Evolutionary conservation across 1,140 invertebrate genomes (phyloP), one percentile per base, ranked within the genome.

Genomic region (Aradophagus sp.): DNA sequence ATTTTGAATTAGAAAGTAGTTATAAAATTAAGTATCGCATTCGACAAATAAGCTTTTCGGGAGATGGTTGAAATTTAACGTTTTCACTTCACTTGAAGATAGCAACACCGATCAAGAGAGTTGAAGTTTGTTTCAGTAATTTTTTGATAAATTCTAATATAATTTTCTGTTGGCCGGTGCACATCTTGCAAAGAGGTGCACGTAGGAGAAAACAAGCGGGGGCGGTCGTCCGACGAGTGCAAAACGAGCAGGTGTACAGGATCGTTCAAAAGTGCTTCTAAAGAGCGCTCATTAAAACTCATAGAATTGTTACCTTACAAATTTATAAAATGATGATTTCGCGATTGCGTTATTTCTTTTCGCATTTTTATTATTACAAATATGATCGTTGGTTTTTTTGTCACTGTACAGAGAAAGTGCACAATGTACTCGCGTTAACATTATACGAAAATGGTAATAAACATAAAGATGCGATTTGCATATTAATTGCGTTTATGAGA

Each of bases 231-330:
- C 42, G 63, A 52, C 63, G 31, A 70, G 58, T 31, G 56, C 56
- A 56, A 61, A 69, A 69, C 66, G 66, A 69, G 58, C 56, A 62
- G 58, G 66, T 62, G 56, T 70, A 70, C 66, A 70, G 66, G 52
- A 70, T 56, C 58, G 50, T 63, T 62, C 66, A 70, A 70, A 70
- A 70, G 66, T 70, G 32, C 56, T 55, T 69, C 47, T 70, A 56
- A 63, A 61, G 66, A 58, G 58, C 50, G 66, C 50, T 62, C 66
- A 62, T 70, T 70, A 62, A 61, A 62, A 61, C 66, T 59, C 53
- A 67, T 59, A 53, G 63, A 59, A 67, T 67, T 67, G 63, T 67
- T 67, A 67, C 39, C 31, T 67, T 59, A 59, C 47, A 67, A 67
- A 67, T 67, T 67, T 59, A 59, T 50, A 67, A 67, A 67, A 67